Evolutionary conservation across 2,888 invertebrate species (phyloP).

Genomic region (Plusia festucae): DNA sequence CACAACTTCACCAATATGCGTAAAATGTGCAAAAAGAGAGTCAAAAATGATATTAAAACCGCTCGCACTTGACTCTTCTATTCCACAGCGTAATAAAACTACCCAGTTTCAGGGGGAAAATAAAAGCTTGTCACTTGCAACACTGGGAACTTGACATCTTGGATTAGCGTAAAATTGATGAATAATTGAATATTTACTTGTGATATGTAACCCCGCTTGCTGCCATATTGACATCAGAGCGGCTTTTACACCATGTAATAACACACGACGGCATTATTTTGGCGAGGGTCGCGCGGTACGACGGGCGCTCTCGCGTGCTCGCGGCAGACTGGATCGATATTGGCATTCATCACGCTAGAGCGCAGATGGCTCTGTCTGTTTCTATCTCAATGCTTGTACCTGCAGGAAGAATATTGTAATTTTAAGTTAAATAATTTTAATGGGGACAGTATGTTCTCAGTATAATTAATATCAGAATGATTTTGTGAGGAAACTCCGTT

Average conservation of each 20-base stretch:
- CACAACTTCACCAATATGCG: background rate
- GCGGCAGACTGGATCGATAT: slow-evolving; percentile 3
- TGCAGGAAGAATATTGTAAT: background rate
- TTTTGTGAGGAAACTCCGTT: too few relatives aligned
- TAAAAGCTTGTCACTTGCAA: background rate
- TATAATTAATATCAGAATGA: background rate
- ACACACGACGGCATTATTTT: slow-evolving; percentile 5
- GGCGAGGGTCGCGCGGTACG: slow-evolving; percentile 3
- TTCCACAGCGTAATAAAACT: background rate
- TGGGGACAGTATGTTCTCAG: background rate
- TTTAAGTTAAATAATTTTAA: background rate
- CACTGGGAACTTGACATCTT: background rate
- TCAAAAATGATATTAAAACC: background rate
- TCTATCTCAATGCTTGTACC: slow-evolving; percentile 2
- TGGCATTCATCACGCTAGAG: slow-evolving; percentile 1
- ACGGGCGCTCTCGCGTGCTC: background rate
- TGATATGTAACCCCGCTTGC: background rate
- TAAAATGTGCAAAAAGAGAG: background rate
- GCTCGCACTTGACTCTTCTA: background rate
- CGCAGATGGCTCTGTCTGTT: slow-evolving; percentile 1
- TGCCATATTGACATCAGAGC: background rate
- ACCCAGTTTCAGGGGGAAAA: background rate
- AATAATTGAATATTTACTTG: background rate
- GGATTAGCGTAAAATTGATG: background rate
- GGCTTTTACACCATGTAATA: background rate